Base-by-base conservation (phyloP, 2,888 invertebrate species). In the Micoletzkya japonica region DNA sequence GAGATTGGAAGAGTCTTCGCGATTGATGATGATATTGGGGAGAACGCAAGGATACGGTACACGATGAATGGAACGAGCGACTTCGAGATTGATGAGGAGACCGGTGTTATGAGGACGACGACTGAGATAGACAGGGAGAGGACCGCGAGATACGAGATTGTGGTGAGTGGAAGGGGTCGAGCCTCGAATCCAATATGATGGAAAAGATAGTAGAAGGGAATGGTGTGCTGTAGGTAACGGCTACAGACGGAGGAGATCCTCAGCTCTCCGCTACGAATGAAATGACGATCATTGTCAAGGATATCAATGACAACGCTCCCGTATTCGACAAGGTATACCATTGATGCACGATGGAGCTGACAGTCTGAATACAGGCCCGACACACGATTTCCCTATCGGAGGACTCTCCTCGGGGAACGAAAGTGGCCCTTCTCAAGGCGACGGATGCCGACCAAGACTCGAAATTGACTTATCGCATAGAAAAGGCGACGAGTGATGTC, bases 1-100 rank as follows among this genome's bases (percentile, higher is more conserved):
- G 93, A 93, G 80, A 92, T 97, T 44, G 91, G 95, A 32, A 89
- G 92, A 74, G 91, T 97, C 0, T 95, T 95, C 88, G 97, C 97
- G 0, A 95, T 94, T 86, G 98, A 98, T 86, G 91, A 92, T 0
- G 98, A 97, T 83, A 93, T 93, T 86, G 95, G 95, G 0, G 88
- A 66, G 3, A 79, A 80, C 72, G 79, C 77, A 57, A 73, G 74
- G 26, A 69, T 77, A 32, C 44, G 64, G 73, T 77, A 76, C 52
- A 73, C 75, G 1, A 34, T 79, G 36, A 82, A 68, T 85, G 84
- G 72, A 84, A 85, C 75, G 0, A 75, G 74, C 54, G 77, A 94
- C 0, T 97, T 97, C 86, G 91, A 92, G 0, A 91, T 97, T 24
- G 96, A 97, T 86, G 90, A 93, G 0, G 92, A 93, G 0, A 93